Evolutionary conservation across 2,888 invertebrate genomes (phyloP), one percentile per base, ranked within the genome.

Genomic region (Stegana nigrithorax): DNA sequence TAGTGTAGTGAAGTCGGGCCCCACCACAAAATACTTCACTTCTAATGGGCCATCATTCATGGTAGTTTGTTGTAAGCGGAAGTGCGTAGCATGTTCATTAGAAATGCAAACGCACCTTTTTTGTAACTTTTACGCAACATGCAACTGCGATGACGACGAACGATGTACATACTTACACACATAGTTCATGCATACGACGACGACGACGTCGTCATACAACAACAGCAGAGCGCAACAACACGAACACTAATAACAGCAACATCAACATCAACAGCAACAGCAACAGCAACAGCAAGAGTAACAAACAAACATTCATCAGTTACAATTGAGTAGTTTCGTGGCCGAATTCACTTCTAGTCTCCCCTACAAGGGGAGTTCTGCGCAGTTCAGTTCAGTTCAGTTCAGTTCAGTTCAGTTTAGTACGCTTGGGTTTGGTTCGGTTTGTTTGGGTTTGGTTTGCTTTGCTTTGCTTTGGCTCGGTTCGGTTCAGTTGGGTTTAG

Each of bases 31-130:
- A 21, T 55, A 55, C 53, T 32, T 55, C 36, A 36, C 21, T 32
- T 19, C 21, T 21, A 55, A 55, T 55, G 53, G 53, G 53, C 53
- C 62, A 80, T 80, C 78, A 75, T 70, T 79, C 79, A 75, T 77
- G 70, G 69, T 60, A 59, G 50, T 36, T 32, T 42, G 47, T 59
- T 67, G 58, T 59, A 71, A 71, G 64, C 81, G 80, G 80, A 80
- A 80, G 80, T 80, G 80, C 80, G 80, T 80, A 81, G 81, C 81
- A 75, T 80, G 79, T 79, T 81, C 78, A 81, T 81, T 80, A 73
- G 81, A 76, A 80, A 80, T 80, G 80, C 81, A 80, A 81, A 81
- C 81, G 80, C 81, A 80, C 80, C 80, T 80, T 80, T 47, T n/a
- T 50, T 50, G 26, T 50, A 50, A 10, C 4, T 50, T 50, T 50